Conservation (phyloP, 1,140 invertebrate genomes). For the Zaprionus lachaisei region DNA sequence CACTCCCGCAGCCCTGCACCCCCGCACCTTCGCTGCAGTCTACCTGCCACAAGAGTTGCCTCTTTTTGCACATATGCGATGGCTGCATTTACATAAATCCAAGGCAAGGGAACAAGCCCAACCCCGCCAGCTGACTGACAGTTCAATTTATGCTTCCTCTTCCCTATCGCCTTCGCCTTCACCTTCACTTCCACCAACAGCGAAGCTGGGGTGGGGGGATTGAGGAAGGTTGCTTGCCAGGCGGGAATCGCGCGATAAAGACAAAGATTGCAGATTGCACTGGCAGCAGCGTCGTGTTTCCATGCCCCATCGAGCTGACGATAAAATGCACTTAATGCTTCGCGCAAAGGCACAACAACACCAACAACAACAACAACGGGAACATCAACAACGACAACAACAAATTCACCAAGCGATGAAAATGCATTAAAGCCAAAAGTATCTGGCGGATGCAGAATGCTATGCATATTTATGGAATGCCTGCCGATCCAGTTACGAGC, state of each 20-base stretch:
- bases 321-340: slow-evolving; percentile 80
- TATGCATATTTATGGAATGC: slow-evolving; percentile 71
- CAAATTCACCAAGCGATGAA: slow-evolving; percentile 30
- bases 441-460: slow-evolving; percentile 59
- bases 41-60: background rate
- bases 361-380: slow-evolving; percentile 20
- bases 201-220: background rate
- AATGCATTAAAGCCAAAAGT: slow-evolving; percentile 65
- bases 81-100: slow-evolving; percentile 49
- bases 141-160: slow-evolving; percentile 82
- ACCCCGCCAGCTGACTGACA: slow-evolving; percentile 66
- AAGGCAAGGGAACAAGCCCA: slow-evolving; percentile 22
- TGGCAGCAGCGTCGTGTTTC: slow-evolving; percentile 62
- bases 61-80: slow-evolving; percentile 17
- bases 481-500: slow-evolving; percentile 42
- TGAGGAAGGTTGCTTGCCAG: slow-evolving; percentile 52
- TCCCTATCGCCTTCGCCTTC: slow-evolving; percentile 31
- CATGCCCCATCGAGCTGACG: slow-evolving; percentile 54
- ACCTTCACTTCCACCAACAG: slow-evolving; percentile 24
- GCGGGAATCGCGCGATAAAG: slow-evolving; percentile 60
- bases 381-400: background rate
- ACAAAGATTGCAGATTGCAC: slow-evolving; percentile 67
- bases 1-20: background rate
- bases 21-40: background rate
- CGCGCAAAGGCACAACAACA: slow-evolving; percentile 38